Base-by-base conservation (phyloP, 2,888 invertebrate genomes). In the Cheilosia scutellata region DNA sequence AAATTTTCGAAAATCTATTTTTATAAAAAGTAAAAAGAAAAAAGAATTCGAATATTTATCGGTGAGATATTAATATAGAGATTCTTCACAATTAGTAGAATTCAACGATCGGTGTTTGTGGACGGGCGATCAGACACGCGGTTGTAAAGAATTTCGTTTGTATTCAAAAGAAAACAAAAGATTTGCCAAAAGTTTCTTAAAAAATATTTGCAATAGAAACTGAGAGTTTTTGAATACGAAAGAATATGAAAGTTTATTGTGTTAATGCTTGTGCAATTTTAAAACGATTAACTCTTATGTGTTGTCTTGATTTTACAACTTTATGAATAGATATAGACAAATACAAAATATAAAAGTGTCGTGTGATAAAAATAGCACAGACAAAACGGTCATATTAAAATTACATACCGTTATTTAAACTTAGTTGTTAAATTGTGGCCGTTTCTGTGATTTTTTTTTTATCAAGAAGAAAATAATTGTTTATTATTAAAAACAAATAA, bases 1-100 rank as follows among this genome's bases (percentile, higher is more conserved):
- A 75, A 65, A 60, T 70, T 75, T 84, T 84, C 79, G 70, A 84
- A 82, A 84, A 31, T 80, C 84, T 84, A 84, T 84, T 84, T 84
- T 66, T 66, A 71, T 82, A 78, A 47, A 86, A 87, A 71, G 72
- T 74, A 42, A 87, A 77, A 37, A 82, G 76, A 72, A 72, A 29
- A 82, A 84, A 68, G 72, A 83, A 29, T 72, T 72, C 82, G 62
- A 77, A 75, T 77, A 86, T 86, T 82, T 82, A 82, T 82, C 82
- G 57, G 57, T 47, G 72, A 82, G 77, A 87, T 82, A 82, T 82
- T 82, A 78, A 82, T 76, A 66, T 71, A 57, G 63, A 82, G 71
- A 76, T 86, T 86, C 57, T 47, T 76, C 70, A 60, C 51, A 62
- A 60, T 47, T 60, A 75, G 63, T 58, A 75, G 62, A 65, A 84